These are phyloP conservation scores for Agonopterix subpropinquella DNA, from an alignment of 2,888 invertebrate species.

Conservation along the genomic window DNA sequence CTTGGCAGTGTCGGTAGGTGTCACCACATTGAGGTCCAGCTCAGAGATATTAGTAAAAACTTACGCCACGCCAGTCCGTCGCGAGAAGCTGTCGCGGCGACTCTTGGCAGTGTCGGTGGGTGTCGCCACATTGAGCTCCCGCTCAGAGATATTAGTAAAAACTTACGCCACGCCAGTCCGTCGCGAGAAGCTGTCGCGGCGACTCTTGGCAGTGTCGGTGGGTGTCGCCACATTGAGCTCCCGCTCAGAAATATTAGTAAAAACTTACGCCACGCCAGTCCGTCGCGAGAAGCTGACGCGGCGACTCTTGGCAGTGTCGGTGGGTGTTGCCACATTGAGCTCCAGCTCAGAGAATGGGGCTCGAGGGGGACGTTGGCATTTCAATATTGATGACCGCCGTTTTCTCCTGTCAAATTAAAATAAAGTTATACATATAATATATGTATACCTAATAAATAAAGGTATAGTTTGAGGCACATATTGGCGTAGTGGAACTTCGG, in stretches of 20 bases:
- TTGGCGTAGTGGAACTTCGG: too few species aligned
- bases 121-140: conserved; percentile 61
- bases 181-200: conserved; percentile 61
- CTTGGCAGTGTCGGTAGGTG: conserved; percentile 54
- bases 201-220: conserved; percentile 53
- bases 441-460: too few species aligned
- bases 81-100: conserved; percentile 62
- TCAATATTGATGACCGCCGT: conserved; percentile 61
- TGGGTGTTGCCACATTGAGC: conserved; percentile 61
- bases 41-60: conserved; percentile 42
- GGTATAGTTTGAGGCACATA: too few species aligned
- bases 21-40: conserved; percentile 59
- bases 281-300: conserved; percentile 61
- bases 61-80: conserved; percentile 58
- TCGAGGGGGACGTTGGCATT: conserved; percentile 53
- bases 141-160: conserved; percentile 36
- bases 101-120: conserved; percentile 57
- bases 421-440: too few species aligned
- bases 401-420: conserved; percentile 41
- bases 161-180: conserved; percentile 62
- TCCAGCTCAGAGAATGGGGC: conserved; percentile 65
- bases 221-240: conserved; percentile 63
- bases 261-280: conserved; percentile 60
- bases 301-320: conserved; percentile 54
- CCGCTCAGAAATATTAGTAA: conserved; percentile 43